phyloP scores from a whole-genome alignment of 1,140 invertebrate species.

The Linepithema humile region DNA sequence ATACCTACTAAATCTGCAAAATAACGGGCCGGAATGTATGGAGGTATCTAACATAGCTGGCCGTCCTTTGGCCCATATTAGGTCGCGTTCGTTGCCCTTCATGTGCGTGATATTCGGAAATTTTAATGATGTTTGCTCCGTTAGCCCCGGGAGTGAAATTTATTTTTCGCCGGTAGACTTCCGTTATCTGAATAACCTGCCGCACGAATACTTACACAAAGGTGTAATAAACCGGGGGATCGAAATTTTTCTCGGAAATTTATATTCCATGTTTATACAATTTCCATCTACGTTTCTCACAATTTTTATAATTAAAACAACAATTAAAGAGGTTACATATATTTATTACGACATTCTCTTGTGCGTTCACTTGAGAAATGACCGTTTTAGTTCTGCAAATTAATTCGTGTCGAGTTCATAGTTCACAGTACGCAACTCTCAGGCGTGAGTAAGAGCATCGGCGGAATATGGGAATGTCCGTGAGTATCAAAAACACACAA shows the following conservation, averaged over 20 bases:
- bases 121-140: slow-evolving; percentile 79
- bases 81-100: slow-evolving; percentile 47
- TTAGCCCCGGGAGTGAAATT: slow-evolving; percentile 12
- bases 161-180: slow-evolving; percentile 29
- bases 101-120: slow-evolving; percentile 62
- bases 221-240: not conserved
- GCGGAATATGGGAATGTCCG: not conserved
- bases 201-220: not conserved
- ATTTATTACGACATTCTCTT: no score
- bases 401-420: not conserved
- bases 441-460: not conserved
- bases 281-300: not conserved
- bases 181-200: slow-evolving; percentile 2
- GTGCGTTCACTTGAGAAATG: no score
- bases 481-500: not conserved
- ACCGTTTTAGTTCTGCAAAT: not conserved
- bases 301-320: not conserved
- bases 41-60: slow-evolving; percentile 55
- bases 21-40: slow-evolving; percentile 69
- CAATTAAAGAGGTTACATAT: not conserved
- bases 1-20: slow-evolving; percentile 83
- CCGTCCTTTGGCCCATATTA: slow-evolving; percentile 61
- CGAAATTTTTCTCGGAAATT: not conserved
- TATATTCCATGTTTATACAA: not conserved
- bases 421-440: not conserved